Conservation (phyloP, 35 echinoderm and acorn worm genomes). For the Apostichopus californicus region DNA sequence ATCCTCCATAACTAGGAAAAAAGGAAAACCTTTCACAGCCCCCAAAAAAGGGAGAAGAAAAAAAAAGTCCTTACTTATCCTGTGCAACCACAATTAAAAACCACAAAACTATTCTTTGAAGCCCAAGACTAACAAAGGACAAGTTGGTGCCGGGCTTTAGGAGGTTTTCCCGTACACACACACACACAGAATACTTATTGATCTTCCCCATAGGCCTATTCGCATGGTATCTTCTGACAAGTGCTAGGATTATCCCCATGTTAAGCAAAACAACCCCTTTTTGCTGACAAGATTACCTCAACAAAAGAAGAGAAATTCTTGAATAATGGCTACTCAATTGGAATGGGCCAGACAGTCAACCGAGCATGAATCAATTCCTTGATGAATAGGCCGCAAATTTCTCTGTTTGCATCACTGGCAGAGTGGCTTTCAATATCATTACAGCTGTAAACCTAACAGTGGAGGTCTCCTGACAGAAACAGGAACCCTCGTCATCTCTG, state of each 20-base stretch:
- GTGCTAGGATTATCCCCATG: background rate
- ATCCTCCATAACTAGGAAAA: background rate
- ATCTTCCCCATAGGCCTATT: background rate
- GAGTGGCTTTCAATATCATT: background rate
- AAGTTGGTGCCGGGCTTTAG: background rate
- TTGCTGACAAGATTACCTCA: background rate
- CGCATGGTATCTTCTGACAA: background rate
- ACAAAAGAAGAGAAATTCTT: background rate
- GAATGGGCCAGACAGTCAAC: constrained; percentile 1
- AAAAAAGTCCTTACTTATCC: background rate
- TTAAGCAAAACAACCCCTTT: background rate
- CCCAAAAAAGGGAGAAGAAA: background rate
- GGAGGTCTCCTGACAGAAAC: constrained; percentile 1
- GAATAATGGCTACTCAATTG: background rate
- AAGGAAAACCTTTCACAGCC: background rate
- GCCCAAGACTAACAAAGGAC: background rate
- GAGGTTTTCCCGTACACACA: background rate
- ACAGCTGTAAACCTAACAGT: background rate
- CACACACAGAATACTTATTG: background rate
- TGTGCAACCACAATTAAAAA: background rate
- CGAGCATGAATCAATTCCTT: background rate
- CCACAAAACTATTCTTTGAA: background rate
- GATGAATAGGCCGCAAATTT: background rate
- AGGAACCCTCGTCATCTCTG: background rate
- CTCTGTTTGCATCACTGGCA: background rate